Conservation (phyloP, 2,797 vertebrate genomes). For the Lagodon rhomboides region DNA sequence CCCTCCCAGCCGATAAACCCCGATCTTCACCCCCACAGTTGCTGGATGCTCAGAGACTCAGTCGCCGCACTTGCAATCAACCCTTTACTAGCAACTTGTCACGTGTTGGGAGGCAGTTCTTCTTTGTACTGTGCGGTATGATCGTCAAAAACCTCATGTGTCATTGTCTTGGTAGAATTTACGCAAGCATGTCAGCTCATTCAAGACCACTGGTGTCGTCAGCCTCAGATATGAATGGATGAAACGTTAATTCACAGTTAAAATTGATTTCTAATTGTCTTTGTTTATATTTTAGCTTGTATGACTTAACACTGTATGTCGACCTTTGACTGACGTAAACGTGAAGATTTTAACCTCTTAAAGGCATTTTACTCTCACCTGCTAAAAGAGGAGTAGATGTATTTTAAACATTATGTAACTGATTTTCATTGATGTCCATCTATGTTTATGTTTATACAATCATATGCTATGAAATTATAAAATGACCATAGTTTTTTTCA, state of each 20-base stretch:
- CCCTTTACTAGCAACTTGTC: conserved; percentile 75
- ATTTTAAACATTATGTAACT: conserved; percentile 87
- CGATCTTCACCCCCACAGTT: conserved; percentile 41
- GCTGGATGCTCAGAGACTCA: conserved; percentile 80
- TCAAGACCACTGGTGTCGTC: conserved; percentile 84
- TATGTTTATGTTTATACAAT: conserved; percentile 89
- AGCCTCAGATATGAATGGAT: conserved; percentile 78
- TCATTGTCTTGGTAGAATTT: conserved; percentile 75
- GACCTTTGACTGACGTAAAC: conserved; percentile 83
- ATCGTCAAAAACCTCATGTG: conserved; percentile 77
- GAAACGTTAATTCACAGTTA: conserved; percentile 84
- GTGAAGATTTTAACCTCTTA: conserved; percentile 87
- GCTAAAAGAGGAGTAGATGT: conserved; percentile 84
- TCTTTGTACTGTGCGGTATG: conserved; percentile 69
- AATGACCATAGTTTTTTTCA: conserved; percentile 88
- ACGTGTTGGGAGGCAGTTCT: conserved; percentile 61
- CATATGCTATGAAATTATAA: conserved; percentile 91
- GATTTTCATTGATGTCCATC: conserved; percentile 87
- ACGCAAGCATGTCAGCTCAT: conserved; percentile 73
- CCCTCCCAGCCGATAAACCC: conserved; percentile 34
- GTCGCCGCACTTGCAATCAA: conserved; percentile 74
- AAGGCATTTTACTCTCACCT: conserved; percentile 82
- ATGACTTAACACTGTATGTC: conserved; percentile 88
- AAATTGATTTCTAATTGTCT: conserved; percentile 84
- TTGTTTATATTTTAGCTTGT: conserved; percentile 86